phyloP scores from a whole-genome alignment of 2,888 invertebrate species.

The Ichneumoninae sp. region DNA sequence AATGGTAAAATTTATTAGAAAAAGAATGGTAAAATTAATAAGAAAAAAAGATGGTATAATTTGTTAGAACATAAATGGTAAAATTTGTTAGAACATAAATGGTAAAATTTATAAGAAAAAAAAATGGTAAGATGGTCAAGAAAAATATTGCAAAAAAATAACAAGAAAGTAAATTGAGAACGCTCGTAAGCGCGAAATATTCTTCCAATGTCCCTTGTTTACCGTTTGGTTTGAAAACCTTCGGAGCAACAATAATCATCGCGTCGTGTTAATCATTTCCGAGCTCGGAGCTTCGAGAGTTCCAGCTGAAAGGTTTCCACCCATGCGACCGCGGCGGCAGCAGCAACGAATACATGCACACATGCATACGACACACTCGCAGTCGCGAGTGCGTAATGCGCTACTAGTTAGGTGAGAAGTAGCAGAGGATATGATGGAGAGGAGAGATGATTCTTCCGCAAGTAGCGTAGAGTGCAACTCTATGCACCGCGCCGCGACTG shows the following conservation, averaged over 20 bases:
- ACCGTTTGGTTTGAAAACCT: not conserved
- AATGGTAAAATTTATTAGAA: no score
- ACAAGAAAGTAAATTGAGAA: no score
- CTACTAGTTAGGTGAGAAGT: slow-evolving; percentile 41
- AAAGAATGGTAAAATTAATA: no score
- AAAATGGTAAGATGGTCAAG: no score
- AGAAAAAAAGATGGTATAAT: no score
- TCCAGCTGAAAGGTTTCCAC: slow-evolving; percentile 10
- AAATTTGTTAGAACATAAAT: no score
- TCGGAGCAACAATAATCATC: slow-evolving; percentile 45
- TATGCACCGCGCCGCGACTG: slow-evolving; percentile 19
- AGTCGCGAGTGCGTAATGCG: slow-evolving; percentile 23
- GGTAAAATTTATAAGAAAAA: no score
- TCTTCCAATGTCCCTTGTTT: no score
- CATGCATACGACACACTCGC: not conserved
- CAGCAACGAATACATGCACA: not conserved
- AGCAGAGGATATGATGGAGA: slow-evolving; percentile 24
- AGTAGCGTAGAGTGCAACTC: slow-evolving; percentile 15
- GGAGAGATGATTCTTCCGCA: slow-evolving; percentile 37
- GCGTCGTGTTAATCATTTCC: not conserved
- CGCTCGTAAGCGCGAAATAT: no score
- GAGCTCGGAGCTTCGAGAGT: not conserved
- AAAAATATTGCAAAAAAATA: no score
- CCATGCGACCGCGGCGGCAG: not conserved
- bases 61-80: no score